Evolutionary conservation across 2,888 invertebrate species (phyloP).

Genomic region (Anagyrus pseudococci): DNA sequence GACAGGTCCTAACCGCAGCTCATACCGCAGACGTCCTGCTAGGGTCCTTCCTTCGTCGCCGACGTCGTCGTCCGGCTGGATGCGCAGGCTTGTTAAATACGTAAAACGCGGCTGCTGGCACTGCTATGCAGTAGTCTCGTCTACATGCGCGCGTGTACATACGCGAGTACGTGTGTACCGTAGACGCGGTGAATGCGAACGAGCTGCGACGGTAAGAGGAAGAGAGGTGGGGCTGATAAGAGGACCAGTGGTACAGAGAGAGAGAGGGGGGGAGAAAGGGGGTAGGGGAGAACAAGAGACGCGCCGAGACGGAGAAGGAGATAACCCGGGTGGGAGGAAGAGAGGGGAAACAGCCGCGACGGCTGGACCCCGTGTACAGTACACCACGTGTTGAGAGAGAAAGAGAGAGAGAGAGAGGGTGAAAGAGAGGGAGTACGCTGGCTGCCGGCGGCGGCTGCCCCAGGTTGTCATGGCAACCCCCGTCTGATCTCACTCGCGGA

Average conservation of each 20-base stretch:
- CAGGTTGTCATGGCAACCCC: constrained; percentile 32
- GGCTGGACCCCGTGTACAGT: background rate
- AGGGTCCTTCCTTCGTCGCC: no score
- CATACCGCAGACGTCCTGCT: no score
- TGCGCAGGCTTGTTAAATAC: constrained; percentile 23
- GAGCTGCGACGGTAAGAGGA: no score
- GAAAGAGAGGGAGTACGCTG: background rate
- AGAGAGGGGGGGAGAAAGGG: constrained; percentile 16
- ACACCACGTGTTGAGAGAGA: constrained; percentile 31
- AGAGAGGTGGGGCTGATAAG: no score
- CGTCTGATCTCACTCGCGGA: no score
- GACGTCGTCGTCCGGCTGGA: no score
- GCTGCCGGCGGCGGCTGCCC: background rate
- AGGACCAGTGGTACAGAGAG: constrained; percentile 14
- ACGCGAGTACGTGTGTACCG: background rate
- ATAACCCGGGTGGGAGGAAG: constrained; percentile 7
- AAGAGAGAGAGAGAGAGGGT: constrained; percentile 5
- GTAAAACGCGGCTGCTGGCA: constrained; percentile 24
- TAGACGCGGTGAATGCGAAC: background rate
- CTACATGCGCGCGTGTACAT: no score
- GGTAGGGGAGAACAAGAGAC: constrained; percentile 18
- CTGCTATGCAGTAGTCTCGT: no score
- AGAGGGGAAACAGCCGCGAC: no score
- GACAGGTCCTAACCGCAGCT: no score
- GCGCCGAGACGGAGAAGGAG: constrained; percentile 8